A percentile compares a stretch with the other conserved stretches of the same genome.
These are phyloP conservation scores for Labia minor DNA, from an alignment of 2,888 invertebrate species.

Conservation along the genomic window DNA sequence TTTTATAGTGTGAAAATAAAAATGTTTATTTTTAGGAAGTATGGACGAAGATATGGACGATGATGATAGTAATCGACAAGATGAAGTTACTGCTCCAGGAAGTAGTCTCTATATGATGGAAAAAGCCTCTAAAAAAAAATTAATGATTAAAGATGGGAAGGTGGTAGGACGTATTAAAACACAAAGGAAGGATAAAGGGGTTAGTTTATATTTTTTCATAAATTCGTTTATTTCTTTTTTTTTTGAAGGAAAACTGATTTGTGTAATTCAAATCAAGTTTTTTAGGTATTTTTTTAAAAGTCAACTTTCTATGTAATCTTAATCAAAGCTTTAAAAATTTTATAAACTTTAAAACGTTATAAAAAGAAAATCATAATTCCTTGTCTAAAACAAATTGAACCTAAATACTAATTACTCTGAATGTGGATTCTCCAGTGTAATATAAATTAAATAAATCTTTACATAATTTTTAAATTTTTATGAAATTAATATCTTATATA, in stretches of 20 bases:
- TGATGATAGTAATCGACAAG: slow-evolving; percentile 14
- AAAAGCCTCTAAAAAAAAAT: slow-evolving; percentile 63
- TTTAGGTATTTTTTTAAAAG: not conserved
- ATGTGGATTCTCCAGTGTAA: no score
- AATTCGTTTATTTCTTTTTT: slow-evolving; percentile 17
- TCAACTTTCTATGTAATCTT: not conserved
- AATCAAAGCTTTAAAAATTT: no score
- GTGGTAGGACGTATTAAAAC: slow-evolving; percentile 62
- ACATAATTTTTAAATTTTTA: no score
- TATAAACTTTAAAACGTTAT: no score
- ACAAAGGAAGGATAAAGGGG: slow-evolving; percentile 67
- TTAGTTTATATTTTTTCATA: slow-evolving; percentile 32
- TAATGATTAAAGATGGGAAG: slow-evolving; percentile 52
- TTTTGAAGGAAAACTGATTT: no score
- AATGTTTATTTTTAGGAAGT: not conserved
- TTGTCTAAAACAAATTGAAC: no score
- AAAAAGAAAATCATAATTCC: no score
- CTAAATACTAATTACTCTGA: no score
- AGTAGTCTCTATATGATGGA: slow-evolving; percentile 60
- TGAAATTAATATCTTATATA: no score
- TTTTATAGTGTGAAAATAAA: no score
- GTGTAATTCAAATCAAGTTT: slow-evolving; percentile 18
- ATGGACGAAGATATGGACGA: slow-evolving; percentile 29
- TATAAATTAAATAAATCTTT: no score
- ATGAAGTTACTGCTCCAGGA: not conserved